Evolutionary conservation across 1,140 invertebrate species (phyloP).

Genomic region (Drosophila takahashii): DNA sequence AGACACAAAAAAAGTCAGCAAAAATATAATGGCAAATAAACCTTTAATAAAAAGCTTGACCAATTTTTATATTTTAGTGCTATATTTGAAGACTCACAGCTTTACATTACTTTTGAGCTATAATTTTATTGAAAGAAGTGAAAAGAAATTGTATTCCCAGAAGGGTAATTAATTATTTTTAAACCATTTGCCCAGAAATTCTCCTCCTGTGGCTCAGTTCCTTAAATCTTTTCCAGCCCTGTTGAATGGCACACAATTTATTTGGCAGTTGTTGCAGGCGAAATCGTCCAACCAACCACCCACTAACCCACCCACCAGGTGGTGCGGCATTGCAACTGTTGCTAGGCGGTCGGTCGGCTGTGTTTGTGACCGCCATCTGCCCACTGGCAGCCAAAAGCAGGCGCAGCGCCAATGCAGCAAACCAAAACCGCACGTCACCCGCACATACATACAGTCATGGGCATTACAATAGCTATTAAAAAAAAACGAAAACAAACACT

Average conservation of each 20-base stretch:
- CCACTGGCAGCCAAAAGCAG: slow-evolving; percentile 36
- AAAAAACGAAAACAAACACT: background rate
- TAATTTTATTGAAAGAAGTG: no score
- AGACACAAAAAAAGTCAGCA: no score
- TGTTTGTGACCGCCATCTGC: slow-evolving; percentile 49
- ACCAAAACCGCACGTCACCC: slow-evolving; percentile 70
- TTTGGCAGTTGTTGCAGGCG: slow-evolving; percentile 5
- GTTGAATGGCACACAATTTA: slow-evolving; percentile 18
- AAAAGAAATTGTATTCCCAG: no score
- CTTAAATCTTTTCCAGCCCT: slow-evolving; percentile 7
- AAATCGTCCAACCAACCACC: background rate
- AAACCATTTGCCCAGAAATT: background rate
- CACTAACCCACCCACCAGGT: background rate
- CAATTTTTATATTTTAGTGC: no score
- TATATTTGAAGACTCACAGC: no score
- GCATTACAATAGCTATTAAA: slow-evolving; percentile 44
- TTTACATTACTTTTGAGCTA: no score
- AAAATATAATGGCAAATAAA: no score
- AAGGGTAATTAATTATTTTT: background rate
- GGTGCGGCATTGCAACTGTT: slow-evolving; percentile 16
- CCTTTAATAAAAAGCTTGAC: no score
- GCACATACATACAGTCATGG: slow-evolving; percentile 59
- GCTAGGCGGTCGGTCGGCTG: slow-evolving; percentile 29
- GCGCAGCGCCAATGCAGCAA: slow-evolving; percentile 38
- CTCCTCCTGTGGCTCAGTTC: slow-evolving; percentile 2